Base-by-base conservation (phyloP, 2,113 vertebrate genomes). In the Pogonocichla stellata region DNA sequence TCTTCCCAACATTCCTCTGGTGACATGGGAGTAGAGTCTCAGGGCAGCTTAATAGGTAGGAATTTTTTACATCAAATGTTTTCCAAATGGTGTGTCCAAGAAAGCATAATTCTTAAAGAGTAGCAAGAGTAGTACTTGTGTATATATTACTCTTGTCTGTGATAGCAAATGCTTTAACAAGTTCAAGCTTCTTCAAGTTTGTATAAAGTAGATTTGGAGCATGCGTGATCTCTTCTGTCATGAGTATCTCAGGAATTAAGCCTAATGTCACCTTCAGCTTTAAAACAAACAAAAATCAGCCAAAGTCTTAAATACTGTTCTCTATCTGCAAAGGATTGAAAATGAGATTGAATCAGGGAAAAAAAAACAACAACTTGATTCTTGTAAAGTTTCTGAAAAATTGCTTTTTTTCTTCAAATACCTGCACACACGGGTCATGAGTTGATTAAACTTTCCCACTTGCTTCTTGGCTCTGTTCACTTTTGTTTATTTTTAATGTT, bases 41-140 rank as follows among this genome's bases (percentile, higher is more conserved):
- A 95, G 81, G 82, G 86, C 23, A 94, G 93, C 28, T 25, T 86
- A 88, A 60, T 92, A 97, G 98, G 98, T 98, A 93, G 26, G 92
- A 88, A 16, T 69, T 67, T 34, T 31, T 87, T 54, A 16, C 38
- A 40, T 26, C 2, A 28, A 48, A 24, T 53, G 14, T 57, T 86
- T 85, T 86, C 29, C 33, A 38, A 53, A 83, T 77, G 6, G 6
- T 54, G 4, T 62, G 14, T 62, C 90, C 9, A 43, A 34, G 72
- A 62, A 78, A 86, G 12, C 18, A 36, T 34, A 58, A n/a, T 13
- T 70, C 23, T 33, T 80, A 33, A 34, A 93, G 40, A 42, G 40
- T 42, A 42, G 40, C 33, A 62, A 60, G 33, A 80, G 29, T 54
- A 80, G 33, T 10, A 18, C 20, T 62, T 70, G 25, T 5, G 1